These are phyloP conservation scores for Apomyelois bistriatella DNA, from an alignment of 2,888 invertebrate genomes.

Conservation along the genomic window DNA sequence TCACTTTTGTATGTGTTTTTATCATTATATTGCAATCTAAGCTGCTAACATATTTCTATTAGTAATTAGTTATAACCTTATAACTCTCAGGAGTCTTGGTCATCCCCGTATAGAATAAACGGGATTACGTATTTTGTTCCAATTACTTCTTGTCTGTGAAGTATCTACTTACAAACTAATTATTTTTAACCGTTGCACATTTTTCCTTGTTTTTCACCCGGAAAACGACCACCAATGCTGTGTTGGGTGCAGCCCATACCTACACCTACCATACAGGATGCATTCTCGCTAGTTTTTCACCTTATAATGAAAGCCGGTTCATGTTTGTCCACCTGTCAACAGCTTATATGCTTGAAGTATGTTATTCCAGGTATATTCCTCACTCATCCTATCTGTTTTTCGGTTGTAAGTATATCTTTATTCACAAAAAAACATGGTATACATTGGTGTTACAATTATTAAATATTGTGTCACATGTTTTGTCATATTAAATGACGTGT, in stretches of 20 bases:
- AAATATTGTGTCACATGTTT: no score
- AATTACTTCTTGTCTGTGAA: not conserved
- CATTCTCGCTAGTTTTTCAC: slow-evolving; percentile 23
- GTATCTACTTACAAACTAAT: not conserved
- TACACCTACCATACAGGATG: slow-evolving; percentile 19
- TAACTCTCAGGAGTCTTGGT: no score
- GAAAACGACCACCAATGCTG: not conserved
- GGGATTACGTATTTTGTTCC: no score
- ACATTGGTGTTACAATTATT: no score
- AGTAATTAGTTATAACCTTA: no score
- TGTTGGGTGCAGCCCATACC: not conserved
- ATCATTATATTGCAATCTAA: no score
- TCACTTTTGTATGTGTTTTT: no score
- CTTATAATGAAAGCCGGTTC: slow-evolving; percentile 25
- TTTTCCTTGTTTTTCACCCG: slow-evolving; percentile 8
- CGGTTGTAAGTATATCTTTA: no score
- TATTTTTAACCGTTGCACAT: not conserved
- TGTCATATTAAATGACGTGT: no score
- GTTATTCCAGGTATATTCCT: not conserved
- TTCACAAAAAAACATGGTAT: no score
- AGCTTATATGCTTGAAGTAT: not conserved
- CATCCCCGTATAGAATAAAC: not conserved
- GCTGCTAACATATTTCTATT: no score
- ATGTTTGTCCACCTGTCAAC: slow-evolving; percentile 16
- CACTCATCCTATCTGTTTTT: no score